A percentile compares a stretch with the other conserved stretches of the same genome.
These are phyloP conservation scores for Brachionus manjavacas DNA, from an alignment of 1,140 invertebrate genomes.

Conservation along the genomic window DNA sequence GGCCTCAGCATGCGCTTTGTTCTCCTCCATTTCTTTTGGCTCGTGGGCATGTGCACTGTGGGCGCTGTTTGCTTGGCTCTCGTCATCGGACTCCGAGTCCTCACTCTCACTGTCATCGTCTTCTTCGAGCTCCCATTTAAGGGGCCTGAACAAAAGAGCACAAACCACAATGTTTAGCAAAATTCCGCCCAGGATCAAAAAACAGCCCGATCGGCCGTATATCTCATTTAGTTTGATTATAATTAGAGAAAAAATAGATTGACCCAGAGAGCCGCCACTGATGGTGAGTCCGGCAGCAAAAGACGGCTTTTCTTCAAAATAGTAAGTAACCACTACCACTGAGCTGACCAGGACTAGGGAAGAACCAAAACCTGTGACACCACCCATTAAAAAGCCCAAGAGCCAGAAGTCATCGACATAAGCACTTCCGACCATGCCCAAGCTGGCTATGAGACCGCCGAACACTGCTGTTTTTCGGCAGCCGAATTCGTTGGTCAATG, in stretches of 20 bases:
- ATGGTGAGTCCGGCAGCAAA: conserved; percentile 39
- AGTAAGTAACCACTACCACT: conserved; percentile 32
- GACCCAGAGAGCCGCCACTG: conserved; percentile 38
- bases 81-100: background rate
- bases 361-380: background rate
- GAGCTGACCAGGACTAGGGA: conserved; percentile 33
- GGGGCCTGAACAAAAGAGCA: background rate
- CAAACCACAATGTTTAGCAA: conserved; percentile 20
- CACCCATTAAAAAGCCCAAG: conserved; percentile 33
- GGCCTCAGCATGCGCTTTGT: background rate
- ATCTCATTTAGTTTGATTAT: conserved; percentile 30
- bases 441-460: background rate
- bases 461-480: conserved; percentile 32
- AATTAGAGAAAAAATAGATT: conserved; percentile 35
- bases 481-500: conserved; percentile 25
- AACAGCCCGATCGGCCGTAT: conserved; percentile 19
- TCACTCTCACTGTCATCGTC: background rate
- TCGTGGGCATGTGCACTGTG: background rate
- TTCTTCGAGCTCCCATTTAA: conserved; percentile 27
- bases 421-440: conserved; percentile 6
- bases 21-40: background rate
- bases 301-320: conserved; percentile 41
- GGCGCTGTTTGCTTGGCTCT: background rate
- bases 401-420: background rate
- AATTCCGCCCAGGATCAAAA: conserved; percentile 23